Conservation (phyloP, 2,888 invertebrate species). For the Trichopoda pennipes region DNA sequence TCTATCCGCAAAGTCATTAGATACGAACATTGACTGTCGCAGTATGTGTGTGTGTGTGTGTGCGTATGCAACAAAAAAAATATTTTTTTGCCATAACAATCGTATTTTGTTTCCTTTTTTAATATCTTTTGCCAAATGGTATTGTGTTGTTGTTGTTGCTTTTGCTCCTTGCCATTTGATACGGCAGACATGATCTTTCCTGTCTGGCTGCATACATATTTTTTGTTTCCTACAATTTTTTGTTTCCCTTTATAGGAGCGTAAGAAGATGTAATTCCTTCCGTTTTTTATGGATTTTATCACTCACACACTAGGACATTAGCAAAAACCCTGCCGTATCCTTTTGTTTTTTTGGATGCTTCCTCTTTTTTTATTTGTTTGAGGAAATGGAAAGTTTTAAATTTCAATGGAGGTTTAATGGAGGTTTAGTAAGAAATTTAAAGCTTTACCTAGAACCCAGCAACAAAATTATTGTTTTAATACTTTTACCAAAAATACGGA, state of each 20-base stretch:
- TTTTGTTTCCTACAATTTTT: neutral
- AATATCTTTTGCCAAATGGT: constrained; percentile 9
- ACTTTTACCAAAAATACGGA: no score
- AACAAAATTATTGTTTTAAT: neutral
- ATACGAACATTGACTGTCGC: constrained; percentile 50
- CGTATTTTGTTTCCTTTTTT: constrained; percentile 19
- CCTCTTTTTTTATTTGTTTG: no score
- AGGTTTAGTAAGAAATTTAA: neutral
- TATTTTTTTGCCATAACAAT: constrained; percentile 8
- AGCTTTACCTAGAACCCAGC: neutral
- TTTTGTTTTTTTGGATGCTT: neutral
- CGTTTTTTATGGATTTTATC: constrained; percentile 26
- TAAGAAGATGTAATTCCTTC: constrained; percentile 42
- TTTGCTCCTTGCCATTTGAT: constrained; percentile 52
- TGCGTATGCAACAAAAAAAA: neutral
- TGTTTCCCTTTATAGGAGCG: constrained; percentile 9
- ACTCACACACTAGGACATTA: neutral
- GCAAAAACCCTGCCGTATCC: neutral
- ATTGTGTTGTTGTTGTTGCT: constrained; percentile 1
- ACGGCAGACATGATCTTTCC: constrained; percentile 62
- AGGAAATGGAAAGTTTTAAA: neutral
- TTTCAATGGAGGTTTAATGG: neutral
- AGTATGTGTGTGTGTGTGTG: constrained; percentile 16
- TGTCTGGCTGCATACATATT: constrained; percentile 31
- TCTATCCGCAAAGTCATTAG: constrained; percentile 53